phyloP scores from a whole-genome alignment of 2,113 vertebrate genomes.

The Camelus dromedarius region DNA sequence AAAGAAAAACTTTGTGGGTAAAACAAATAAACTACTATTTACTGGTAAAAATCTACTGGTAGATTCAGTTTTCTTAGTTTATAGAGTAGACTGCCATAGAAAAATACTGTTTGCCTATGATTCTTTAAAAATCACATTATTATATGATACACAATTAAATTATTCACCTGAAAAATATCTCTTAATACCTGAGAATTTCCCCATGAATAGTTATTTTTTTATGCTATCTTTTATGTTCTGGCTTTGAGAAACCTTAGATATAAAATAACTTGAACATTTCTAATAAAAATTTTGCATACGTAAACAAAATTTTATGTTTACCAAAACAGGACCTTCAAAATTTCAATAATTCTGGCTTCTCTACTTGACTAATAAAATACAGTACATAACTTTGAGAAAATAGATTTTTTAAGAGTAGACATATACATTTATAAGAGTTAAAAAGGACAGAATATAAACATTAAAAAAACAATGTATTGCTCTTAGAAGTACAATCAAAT shows the following conservation, averaged over 20 bases:
- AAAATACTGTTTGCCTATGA: conserved; percentile 59
- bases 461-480: conserved; percentile 82
- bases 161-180: conserved; percentile 20
- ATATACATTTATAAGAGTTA: conserved; percentile 81
- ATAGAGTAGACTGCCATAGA: conserved; percentile 11
- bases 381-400: conserved; percentile 54
- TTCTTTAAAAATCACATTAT: conserved; percentile 46
- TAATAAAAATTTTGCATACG: neutral
- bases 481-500: conserved; percentile 83
- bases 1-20: conserved; percentile 66
- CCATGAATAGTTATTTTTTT: conserved; percentile 49
- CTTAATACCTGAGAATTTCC: conserved; percentile 82
- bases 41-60: conserved; percentile 69
- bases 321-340: conserved; percentile 22
- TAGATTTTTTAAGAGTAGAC: conserved; percentile 38
- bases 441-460: conserved; percentile 77
- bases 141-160: neutral
- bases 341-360: conserved; percentile 58
- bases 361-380: conserved; percentile 43
- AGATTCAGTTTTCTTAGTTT: conserved; percentile 67
- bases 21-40: conserved; percentile 76
- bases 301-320: conserved; percentile 58
- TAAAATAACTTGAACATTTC: conserved; percentile 26
- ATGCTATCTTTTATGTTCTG: neutral
- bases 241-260: neutral